Evolutionary conservation across 2,797 vertebrate species (phyloP), one percentile per base, ranked within the genome.

Genomic region (Buphagus erythrorhynchus): DNA sequence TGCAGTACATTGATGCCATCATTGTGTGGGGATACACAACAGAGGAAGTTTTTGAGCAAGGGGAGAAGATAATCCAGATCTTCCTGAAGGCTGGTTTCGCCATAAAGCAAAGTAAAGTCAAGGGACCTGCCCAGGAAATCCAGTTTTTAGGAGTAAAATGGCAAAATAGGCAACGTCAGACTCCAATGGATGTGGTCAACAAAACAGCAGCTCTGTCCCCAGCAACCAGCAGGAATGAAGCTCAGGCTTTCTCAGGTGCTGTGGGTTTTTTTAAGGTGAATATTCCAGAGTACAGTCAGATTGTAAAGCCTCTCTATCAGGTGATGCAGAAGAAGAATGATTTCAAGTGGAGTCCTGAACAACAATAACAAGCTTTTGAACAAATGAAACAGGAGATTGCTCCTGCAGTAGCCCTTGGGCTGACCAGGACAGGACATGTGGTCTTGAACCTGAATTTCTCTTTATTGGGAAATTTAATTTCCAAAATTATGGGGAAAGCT

Each of bases 21-120:
- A 24, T 7, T 0, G 2, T 35, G 51, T 42, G 25, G 16, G 15
- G 17, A 42, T 26, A 74, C 6, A 42, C 0, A 0, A 17, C 31
- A 74, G 12, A 63, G 19, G 68, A 46, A 55, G 25, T 6, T 83
- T 55, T 40, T 48, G 42, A 83, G 20, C 26, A 63, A 74, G 17
- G 31, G 10, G 13, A 73, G 20, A 63, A 40, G 19, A 46, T 16
- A 73, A 55, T 7, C 13, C 49, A 63, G 24, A 29, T 48, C 42
- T 73, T 55, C 20, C 49, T 40, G 49, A 73, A 29, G 29, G 24
- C 4, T 55, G 49, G 42, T 63, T 63, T 73, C 73, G 13, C 58
- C 7, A 55, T 33, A 25, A 63, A 63, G 24, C 42, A 48, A 83
- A 73, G 35, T 33, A 40, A 83, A 42, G 11, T 11, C 68, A 63